Evolutionary conservation across 2,113 vertebrate genomes (phyloP).

Genomic region (Bagarius yarrelli): DNA sequence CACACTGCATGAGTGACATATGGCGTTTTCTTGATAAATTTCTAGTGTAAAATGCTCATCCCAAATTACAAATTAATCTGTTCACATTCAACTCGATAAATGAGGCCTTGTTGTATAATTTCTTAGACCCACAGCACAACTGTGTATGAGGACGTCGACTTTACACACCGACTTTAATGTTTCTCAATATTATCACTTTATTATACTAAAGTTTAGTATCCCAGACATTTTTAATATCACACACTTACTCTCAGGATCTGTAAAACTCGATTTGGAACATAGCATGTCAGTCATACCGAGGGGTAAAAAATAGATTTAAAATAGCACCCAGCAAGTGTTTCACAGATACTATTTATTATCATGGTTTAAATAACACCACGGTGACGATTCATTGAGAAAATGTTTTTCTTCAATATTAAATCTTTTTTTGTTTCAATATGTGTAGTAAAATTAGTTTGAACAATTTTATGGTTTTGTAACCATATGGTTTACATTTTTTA

Average conservation of each 20-base stretch:
- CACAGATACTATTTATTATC: not conserved
- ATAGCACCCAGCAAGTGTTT: not conserved
- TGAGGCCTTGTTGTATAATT: no score
- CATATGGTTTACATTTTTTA: not conserved
- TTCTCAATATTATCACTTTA: not conserved
- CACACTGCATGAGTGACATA: no score
- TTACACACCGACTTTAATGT: not conserved
- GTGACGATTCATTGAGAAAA: not conserved
- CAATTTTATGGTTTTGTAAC: no score
- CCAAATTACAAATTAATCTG: no score
- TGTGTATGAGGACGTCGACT: not conserved
- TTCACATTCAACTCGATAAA: no score
- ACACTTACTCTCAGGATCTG: not conserved
- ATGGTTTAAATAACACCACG: not conserved
- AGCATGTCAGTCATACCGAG: not conserved
- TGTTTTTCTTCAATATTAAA: not conserved
- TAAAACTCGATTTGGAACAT: not conserved
- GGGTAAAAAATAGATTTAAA: not conserved
- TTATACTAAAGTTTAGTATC: not conserved
- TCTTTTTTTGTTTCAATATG: not conserved
- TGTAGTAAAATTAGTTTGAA: not conserved
- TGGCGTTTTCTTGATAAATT: no score
- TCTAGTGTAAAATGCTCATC: no score
- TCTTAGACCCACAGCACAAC: no score
- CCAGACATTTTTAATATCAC: not conserved